phyloP scores from a whole-genome alignment of 1,140 invertebrate genomes.

The Bombus haemorrhoidalis region DNA sequence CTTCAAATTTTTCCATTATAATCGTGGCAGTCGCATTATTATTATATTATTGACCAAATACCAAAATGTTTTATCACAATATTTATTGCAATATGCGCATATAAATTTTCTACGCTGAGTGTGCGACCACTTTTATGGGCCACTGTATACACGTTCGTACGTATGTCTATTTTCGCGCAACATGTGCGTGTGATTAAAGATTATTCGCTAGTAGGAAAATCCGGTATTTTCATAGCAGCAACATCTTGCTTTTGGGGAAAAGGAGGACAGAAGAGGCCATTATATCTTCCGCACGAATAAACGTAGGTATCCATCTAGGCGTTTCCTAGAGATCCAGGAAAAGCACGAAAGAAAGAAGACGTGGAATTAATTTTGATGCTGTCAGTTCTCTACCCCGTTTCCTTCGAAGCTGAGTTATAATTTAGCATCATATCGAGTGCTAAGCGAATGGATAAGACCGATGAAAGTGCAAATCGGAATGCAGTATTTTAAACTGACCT shows the following conservation, averaged over 20 bases:
- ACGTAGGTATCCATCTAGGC: constrained; percentile 39
- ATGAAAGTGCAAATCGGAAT: constrained; percentile 40
- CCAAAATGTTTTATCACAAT: too few species aligned
- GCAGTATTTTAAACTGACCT: constrained; percentile 47
- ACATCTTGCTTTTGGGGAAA: neutral
- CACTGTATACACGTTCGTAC: neutral
- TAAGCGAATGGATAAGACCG: constrained; percentile 35
- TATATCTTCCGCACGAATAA: constrained; percentile 55
- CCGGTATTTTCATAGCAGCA: constrained; percentile 37
- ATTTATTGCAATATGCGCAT: too few species aligned
- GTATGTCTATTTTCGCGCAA: neutral
- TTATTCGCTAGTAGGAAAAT: constrained; percentile 36
- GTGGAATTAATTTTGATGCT: constrained; percentile 63
- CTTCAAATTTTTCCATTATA: too few species aligned
- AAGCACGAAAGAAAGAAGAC: constrained; percentile 39
- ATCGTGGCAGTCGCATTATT: too few species aligned
- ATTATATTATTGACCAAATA: too few species aligned
- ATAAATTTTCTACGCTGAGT: too few species aligned
- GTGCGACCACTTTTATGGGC: too few species aligned
- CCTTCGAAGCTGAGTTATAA: constrained; percentile 41
- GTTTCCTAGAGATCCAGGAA: neutral
- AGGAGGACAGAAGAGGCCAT: constrained; percentile 13
- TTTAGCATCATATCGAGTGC: constrained; percentile 29
- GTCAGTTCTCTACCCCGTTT: neutral
- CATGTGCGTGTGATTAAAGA: neutral